Percentiles rank a stretch among this genome's conserved stretches.
These are phyloP conservation scores for Cylindroiulus punctatus DNA, from an alignment of 2,888 invertebrate species.

Conservation along the genomic window DNA sequence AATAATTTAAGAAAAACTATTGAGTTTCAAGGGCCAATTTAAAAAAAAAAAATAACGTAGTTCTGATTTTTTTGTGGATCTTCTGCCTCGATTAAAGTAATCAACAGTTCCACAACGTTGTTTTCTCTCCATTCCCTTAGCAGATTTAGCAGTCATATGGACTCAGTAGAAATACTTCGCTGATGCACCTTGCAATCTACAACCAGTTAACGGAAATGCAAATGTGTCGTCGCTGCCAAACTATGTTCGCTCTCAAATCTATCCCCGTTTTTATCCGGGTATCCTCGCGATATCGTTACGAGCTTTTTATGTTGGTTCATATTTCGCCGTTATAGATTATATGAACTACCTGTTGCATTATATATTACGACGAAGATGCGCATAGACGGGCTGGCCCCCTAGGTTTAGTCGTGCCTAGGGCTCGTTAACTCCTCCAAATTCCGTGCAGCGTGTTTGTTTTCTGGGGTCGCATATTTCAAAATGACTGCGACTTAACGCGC, in stretches of 20 bases:
- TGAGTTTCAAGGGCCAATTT: too few relatives aligned
- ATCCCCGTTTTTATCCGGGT: not conserved
- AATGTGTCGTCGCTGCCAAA: not conserved
- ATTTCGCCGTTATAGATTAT: slow-evolving; percentile 43
- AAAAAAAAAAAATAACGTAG: too few relatives aligned
- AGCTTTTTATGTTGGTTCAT: slow-evolving; percentile 30
- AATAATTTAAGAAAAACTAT: too few relatives aligned
- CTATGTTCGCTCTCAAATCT: not conserved
- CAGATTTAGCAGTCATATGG: too few relatives aligned
- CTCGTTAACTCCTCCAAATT: not conserved
- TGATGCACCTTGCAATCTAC: too few relatives aligned
- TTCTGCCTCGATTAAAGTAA: too few relatives aligned
- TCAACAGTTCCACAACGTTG: too few relatives aligned
- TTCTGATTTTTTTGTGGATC: too few relatives aligned
- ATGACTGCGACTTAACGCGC: not conserved
- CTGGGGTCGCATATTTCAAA: not conserved
- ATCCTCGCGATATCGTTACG: slow-evolving; percentile 12
- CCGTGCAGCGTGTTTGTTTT: not conserved
- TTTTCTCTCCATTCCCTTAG: too few relatives aligned
- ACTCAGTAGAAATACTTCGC: too few relatives aligned
- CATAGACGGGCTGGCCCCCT: not conserved
- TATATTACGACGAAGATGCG: not conserved
- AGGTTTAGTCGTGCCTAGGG: not conserved
- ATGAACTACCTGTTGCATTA: slow-evolving; percentile 45
- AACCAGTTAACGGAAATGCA: slow-evolving; percentile 11